Percentiles rank a stretch among this genome's conserved stretches.
phyloP scores from a whole-genome alignment of 2,113 vertebrate species.

The Eublepharis macularius region DNA sequence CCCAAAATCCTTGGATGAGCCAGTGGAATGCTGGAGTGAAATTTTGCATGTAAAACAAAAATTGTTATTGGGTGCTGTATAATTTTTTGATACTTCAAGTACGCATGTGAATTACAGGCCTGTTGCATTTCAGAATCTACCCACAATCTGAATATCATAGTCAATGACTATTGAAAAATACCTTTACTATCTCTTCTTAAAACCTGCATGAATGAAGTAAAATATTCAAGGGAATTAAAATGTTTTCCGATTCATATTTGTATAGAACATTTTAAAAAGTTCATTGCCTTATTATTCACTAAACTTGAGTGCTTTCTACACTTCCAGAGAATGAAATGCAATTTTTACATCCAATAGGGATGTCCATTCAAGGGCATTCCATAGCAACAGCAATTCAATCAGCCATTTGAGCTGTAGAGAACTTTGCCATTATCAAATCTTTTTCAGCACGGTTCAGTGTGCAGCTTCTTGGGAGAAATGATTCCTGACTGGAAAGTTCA shows the following conservation, averaged over 20 bases:
- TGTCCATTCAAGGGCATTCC: background rate
- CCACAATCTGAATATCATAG: background rate
- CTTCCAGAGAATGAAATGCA: background rate
- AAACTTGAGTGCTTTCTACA: background rate
- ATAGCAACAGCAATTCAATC: background rate
- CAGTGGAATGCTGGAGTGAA: too few species aligned
- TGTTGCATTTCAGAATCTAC: background rate
- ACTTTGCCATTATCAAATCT: background rate
- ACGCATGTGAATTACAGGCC: background rate
- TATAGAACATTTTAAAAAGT: background rate
- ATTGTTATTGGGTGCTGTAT: too few species aligned
- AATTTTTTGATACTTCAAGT: too few species aligned
- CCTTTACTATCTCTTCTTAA: accelerated
- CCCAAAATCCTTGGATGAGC: too few species aligned
- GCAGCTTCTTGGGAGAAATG: background rate
- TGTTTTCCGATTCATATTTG: accelerated
- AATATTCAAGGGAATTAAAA: background rate
- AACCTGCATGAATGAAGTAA: background rate
- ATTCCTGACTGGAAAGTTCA: constrained; percentile 11
- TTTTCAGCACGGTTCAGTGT: background rate
- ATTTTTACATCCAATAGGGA: background rate
- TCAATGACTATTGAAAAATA: background rate
- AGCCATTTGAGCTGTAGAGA: background rate
- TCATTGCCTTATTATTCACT: background rate
- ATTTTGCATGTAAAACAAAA: too few species aligned